Conservation (phyloP, 2,113 vertebrate genomes). For the Lophius piscatorius region DNA sequence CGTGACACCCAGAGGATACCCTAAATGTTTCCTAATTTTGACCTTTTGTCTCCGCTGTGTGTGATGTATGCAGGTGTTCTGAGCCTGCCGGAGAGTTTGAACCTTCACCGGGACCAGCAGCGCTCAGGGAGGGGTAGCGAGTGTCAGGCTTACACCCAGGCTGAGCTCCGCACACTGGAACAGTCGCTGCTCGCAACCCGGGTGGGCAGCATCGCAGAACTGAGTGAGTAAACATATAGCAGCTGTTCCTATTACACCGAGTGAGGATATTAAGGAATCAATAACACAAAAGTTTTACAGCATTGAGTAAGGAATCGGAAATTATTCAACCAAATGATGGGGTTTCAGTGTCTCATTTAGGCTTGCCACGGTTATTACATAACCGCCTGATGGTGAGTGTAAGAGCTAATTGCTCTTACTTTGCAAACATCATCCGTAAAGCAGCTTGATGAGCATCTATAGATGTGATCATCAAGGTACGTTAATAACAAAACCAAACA, state of each 20-base stretch:
- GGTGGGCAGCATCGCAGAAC: conserved; percentile 94
- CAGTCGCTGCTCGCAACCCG: conserved; percentile 94
- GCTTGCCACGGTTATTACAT: no score
- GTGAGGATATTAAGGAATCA: neutral
- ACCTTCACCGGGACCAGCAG: conserved; percentile 91
- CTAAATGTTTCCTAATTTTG: neutral
- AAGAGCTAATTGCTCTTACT: no score
- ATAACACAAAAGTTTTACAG: neutral
- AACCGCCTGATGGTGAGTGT: no score
- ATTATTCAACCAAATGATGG: no score
- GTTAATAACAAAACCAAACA: no score
- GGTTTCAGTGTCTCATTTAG: no score
- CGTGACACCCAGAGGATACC: neutral
- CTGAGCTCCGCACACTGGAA: conserved; percentile 92
- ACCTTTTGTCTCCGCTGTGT: neutral
- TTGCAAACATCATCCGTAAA: no score
- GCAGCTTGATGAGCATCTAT: no score
- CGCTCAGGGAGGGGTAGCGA: conserved; percentile 85
- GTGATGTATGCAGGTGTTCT: conserved; percentile 84
- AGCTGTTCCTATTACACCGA: neutral
- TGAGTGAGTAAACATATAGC: conserved; percentile 85
- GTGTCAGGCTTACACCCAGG: conserved; percentile 88
- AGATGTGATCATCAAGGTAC: no score
- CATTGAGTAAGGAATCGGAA: no score
- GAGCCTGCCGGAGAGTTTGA: conserved; percentile 93